Percentiles rank a stretch among this genome's conserved stretches.
Evolutionary conservation across 1,140 invertebrate species (phyloP).

Genomic region (Wasmannia auropunctata): DNA sequence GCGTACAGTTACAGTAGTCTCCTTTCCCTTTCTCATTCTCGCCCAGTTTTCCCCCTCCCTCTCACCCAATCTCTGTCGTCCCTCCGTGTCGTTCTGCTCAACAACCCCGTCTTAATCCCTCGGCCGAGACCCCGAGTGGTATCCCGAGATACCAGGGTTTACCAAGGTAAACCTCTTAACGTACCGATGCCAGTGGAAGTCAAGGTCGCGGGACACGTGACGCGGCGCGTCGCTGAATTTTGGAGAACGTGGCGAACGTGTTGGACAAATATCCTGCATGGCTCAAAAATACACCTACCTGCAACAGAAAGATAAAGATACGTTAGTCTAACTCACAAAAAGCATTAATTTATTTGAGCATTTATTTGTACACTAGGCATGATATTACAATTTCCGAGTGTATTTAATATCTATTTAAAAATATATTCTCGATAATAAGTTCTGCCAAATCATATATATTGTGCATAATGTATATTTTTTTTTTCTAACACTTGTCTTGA

Average conservation of each 20-base stretch:
- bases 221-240: background rate
- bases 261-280: background rate
- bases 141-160: conserved; percentile 70
- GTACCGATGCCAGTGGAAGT: conserved; percentile 38
- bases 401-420: background rate
- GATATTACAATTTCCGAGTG: background rate
- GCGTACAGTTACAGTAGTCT: conserved; percentile 72
- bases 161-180: conserved; percentile 72
- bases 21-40: conserved; percentile 66
- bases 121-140: conserved; percentile 66
- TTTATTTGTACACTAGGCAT: background rate
- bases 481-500: background rate
- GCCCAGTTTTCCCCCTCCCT: background rate
- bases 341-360: background rate
- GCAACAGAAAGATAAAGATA: conserved; percentile 60
- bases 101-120: conserved; percentile 70
- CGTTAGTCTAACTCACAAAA: background rate
- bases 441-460: background rate
- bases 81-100: conserved; percentile 56
- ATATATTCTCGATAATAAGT: background rate
- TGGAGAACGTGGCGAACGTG: conserved; percentile 4
- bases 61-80: conserved; percentile 44
- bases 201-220: conserved; percentile 66
- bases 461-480: background rate
- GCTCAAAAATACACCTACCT: conserved; percentile 63